Percentiles rank a stretch among this genome's conserved stretches.
Conservation (phyloP, 2,113 vertebrate genomes). For the Siniperca chuatsi region DNA sequence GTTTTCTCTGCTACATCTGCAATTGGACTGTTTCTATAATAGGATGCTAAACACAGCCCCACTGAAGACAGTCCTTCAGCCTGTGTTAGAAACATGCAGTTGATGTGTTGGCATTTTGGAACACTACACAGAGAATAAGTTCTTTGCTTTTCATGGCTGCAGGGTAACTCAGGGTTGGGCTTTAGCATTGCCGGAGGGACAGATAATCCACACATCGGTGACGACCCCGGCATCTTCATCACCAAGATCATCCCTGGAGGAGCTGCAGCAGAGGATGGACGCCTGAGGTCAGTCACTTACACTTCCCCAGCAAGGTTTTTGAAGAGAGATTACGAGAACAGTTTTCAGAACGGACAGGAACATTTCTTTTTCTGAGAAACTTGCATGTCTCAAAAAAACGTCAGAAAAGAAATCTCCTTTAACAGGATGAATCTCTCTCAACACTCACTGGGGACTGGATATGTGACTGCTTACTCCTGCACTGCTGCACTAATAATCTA, state of each 20-base stretch:
- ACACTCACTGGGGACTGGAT: not conserved
- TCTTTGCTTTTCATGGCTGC: conserved; percentile 45
- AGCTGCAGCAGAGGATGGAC: conserved; percentile 95
- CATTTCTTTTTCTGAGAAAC: not conserved
- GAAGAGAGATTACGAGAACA: not conserved
- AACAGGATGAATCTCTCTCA: not conserved
- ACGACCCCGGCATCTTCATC: conserved; percentile 98
- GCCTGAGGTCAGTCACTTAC: conserved; percentile 88
- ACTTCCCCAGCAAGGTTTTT: not conserved
- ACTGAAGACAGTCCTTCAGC: not conserved
- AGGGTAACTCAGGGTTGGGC: conserved; percentile 97
- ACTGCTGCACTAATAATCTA: not conserved
- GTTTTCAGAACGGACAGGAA: not conserved
- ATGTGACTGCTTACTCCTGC: not conserved
- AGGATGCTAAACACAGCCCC: not conserved
- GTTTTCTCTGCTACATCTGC: not conserved
- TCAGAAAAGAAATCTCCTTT: conserved; percentile 7
- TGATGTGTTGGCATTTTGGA: not conserved
- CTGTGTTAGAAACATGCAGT: not conserved
- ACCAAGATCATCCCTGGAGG: conserved; percentile 99
- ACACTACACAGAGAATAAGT: not conserved
- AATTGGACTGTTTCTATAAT: not conserved
- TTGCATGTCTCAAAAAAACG: not conserved
- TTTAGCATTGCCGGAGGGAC: conserved; percentile 98
- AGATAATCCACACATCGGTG: conserved; percentile 97